Conservation (phyloP, 2,888 invertebrate species). For the Epirrita christyi region DNA sequence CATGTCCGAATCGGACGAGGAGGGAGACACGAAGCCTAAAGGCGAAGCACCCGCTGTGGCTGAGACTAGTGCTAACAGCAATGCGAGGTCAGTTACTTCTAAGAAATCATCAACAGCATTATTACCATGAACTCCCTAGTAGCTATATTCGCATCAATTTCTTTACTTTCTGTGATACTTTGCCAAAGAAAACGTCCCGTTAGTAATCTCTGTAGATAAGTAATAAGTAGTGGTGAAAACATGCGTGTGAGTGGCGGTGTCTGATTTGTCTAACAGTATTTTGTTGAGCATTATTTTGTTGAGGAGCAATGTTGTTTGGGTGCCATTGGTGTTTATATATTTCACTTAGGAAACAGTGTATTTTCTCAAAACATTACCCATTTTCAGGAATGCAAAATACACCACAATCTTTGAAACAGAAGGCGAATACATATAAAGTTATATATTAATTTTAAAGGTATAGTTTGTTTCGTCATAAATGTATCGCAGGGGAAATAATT, state of each 20-base stretch:
- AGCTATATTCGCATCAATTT: too few relatives aligned
- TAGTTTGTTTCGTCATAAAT: constrained; percentile 30
- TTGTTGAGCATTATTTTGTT: background rate
- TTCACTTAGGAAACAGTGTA: background rate
- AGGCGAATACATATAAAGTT: constrained; percentile 54
- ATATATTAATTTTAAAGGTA: constrained; percentile 35
- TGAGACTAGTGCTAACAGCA: constrained; percentile 91
- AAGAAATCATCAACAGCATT: background rate
- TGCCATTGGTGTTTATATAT: background rate
- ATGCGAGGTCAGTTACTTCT: constrained; percentile 81
- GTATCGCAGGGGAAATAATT: constrained; percentile 48
- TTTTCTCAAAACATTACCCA: constrained; percentile 34
- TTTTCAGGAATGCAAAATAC: constrained; percentile 70
- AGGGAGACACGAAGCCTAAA: constrained; percentile 85
- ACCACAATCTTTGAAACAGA: constrained; percentile 70
- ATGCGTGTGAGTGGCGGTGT: background rate
- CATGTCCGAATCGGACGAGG: constrained; percentile 93
- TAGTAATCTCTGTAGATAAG: background rate
- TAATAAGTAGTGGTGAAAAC: background rate
- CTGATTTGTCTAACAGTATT: background rate
- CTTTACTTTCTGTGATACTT: too few relatives aligned
- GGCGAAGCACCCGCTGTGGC: constrained; percentile 79
- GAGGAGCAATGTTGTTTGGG: background rate
- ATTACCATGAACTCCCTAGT: background rate
- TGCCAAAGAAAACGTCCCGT: background rate